Evolutionary conservation across 1,140 invertebrate genomes (phyloP).

Genomic region (Pantala flavescens): DNA sequence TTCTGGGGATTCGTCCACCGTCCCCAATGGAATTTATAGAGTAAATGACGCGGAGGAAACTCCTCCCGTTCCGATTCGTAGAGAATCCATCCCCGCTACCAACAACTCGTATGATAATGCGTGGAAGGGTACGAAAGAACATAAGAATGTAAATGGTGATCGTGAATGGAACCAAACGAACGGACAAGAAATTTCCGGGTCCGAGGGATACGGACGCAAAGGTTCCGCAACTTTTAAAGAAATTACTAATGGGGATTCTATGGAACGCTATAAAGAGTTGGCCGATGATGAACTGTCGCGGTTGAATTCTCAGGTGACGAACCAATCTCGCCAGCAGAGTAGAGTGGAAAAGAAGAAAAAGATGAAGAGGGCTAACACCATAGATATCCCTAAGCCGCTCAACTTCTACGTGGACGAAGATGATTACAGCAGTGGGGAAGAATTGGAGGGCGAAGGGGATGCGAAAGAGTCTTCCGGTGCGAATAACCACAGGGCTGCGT

Average conservation of each 20-base stretch:
- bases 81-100: neutral
- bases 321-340: neutral
- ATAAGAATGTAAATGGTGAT: too few relatives aligned
- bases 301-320: too few relatives aligned
- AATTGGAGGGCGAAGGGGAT: slow-evolving; percentile 23
- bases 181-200: too few relatives aligned
- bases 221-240: too few relatives aligned
- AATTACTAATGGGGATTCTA: too few relatives aligned
- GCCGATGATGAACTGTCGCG: too few relatives aligned
- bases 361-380: slow-evolving; percentile 78
- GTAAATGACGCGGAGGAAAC: neutral
- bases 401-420: slow-evolving; percentile 42
- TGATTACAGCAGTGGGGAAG: slow-evolving; percentile 30
- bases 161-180: too few relatives aligned
- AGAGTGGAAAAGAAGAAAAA: slow-evolving; percentile 51
- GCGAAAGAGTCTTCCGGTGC: neutral
- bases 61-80: neutral
- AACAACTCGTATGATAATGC: too few relatives aligned
- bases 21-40: neutral
- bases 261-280: too few relatives aligned
- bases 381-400: slow-evolving; percentile 67
- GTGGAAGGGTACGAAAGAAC: too few relatives aligned
- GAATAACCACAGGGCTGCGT: slow-evolving; percentile 33
- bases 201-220: too few relatives aligned
- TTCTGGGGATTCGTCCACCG: neutral